Conservation (phyloP, 1,140 invertebrate species). For the Dreissena polymorpha region DNA sequence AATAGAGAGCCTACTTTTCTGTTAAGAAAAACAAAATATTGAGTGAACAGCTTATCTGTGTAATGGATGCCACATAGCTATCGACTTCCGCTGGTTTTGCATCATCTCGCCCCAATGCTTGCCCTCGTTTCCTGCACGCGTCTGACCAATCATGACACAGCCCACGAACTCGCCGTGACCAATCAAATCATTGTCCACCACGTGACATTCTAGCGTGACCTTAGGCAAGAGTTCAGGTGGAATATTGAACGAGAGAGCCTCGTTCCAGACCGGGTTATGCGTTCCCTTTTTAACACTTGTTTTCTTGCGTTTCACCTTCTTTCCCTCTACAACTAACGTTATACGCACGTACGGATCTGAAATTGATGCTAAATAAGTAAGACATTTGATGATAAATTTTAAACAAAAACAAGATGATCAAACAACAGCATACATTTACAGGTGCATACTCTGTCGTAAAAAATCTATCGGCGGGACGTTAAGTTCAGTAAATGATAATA, state of each 20-base stretch:
- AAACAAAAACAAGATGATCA: background rate
- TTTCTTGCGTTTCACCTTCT: constrained; percentile 83
- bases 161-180: constrained; percentile 73
- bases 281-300: constrained; percentile 81
- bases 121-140: constrained; percentile 85
- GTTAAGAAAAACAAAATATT: no score
- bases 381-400: background rate
- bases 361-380: constrained; percentile 42
- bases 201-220: constrained; percentile 69
- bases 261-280: constrained; percentile 83
- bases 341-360: constrained; percentile 84
- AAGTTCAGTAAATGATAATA: no score
- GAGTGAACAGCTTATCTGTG: constrained; percentile 57
- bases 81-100: constrained; percentile 88
- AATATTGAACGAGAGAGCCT: constrained; percentile 83
- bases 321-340: constrained; percentile 82
- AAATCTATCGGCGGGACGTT: background rate
- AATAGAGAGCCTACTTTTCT: no score
- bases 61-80: constrained; percentile 92
- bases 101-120: constrained; percentile 93
- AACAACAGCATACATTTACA: background rate
- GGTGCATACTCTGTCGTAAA: background rate
- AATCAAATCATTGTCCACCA: constrained; percentile 74
- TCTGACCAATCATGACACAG: constrained; percentile 71
- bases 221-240: constrained; percentile 77